Base-by-base conservation (phyloP, 2,113 vertebrate species). In the Dasypus novemcinctus region DNA sequence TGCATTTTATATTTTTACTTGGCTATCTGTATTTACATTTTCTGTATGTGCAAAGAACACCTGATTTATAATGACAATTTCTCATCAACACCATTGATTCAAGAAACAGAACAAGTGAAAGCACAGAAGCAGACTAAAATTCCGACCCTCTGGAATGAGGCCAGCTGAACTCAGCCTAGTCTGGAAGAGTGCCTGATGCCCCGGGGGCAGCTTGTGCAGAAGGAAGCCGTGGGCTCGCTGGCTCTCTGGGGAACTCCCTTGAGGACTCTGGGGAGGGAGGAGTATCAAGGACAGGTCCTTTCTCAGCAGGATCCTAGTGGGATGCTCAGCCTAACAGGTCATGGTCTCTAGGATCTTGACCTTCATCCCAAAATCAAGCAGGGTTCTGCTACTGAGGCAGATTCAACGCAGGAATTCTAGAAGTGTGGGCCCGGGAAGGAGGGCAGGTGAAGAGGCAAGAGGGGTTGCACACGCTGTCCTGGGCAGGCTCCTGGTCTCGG, bases 41-140 rank as follows among this genome's bases (percentile, higher is more conserved):
- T 49, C 9, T 46, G 5, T 49, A 10, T 49, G 4, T 88, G 75
- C 57, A 97, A 96, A 97, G 93, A 95, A 96, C 89, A 96, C 71
- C 85, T 82, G 87, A 91, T 97, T 97, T 97, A 97, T 98, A 90
- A 95, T 92, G 96, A 97, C 80, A 74, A 82, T 27, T 92, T 76
- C 6, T 95, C 74, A 68, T 94, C 88, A 80, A 97, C 11, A 94
- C 94, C 96, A 96, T 9, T 94, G 89, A 96, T 74, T 92, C 68
- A 72, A 79, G 41, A 68, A 93, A 94, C 31, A 63, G 92, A 97
- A 13, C 82, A 11, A 91, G 46, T 49, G 36, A 59, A 61, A 71
- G 89, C 91, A 72, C 31, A 82, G 80, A 91, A 89, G 91, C 59
- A 46, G 59, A 93, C 71, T 29, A 38, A 69, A n/a, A 23, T 52